These are phyloP conservation scores for Cyclina sinensis DNA, from an alignment of 1,140 invertebrate genomes.

Conservation along the genomic window DNA sequence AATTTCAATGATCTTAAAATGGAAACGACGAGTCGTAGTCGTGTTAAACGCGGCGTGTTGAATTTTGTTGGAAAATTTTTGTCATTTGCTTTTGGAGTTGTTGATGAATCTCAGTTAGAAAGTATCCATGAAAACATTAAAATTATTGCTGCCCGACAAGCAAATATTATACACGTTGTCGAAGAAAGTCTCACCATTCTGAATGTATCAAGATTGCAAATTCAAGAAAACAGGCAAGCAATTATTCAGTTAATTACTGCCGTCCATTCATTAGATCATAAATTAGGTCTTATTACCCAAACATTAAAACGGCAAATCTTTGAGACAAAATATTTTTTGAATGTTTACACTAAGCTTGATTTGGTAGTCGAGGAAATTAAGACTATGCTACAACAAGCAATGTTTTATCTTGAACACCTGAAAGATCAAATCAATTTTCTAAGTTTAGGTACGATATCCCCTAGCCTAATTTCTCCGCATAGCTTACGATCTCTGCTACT, in stretches of 20 bases:
- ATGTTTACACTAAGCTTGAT: not conserved
- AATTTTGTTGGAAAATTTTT: no score
- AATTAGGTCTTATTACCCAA: not conserved
- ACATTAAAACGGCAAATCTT: not conserved
- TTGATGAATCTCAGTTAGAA: not conserved
- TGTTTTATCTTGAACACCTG: not conserved
- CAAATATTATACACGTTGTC: not conserved
- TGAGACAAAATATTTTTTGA: not conserved
- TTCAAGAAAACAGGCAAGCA: not conserved
- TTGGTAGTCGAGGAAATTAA: not conserved
- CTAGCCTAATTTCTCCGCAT: not conserved
- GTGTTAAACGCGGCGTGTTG: no score
- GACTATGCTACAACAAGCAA: not conserved
- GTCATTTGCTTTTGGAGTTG: not conserved
- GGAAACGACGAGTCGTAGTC: not conserved
- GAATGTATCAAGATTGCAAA: not conserved
- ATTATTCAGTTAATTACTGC: not conserved
- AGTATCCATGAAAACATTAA: not conserved
- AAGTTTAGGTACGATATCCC: not conserved
- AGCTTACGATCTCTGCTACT: not conserved
- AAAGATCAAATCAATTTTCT: no score
- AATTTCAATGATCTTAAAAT: not conserved
- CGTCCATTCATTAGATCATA: not conserved
- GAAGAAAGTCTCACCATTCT: not conserved
- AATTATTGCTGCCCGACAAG: not conserved